A percentile compares a stretch with the other conserved stretches of the same genome.
These are phyloP conservation scores for Acanthisitta chloris DNA, from an alignment of 2,113 vertebrate genomes.

Conservation along the genomic window DNA sequence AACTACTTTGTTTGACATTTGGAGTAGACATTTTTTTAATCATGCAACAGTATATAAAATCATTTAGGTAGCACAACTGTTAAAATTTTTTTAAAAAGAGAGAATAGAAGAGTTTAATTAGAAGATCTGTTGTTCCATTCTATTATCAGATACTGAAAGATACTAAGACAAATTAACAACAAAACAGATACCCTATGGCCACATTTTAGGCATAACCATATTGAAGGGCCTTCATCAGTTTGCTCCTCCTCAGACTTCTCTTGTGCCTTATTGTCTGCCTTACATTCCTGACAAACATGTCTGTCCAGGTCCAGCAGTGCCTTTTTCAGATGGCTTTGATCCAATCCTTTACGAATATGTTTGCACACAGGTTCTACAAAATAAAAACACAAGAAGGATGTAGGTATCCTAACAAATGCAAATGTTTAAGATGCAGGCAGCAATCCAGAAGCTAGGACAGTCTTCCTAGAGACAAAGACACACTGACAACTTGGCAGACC, in stretches of 20 bases:
- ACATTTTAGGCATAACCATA: slow-evolving; percentile 96
- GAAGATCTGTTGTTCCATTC: not conserved
- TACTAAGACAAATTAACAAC: not conserved
- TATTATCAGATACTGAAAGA: not conserved
- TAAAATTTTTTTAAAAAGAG: not conserved
- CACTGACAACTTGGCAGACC: rapidly evolving
- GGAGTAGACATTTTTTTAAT: not conserved
- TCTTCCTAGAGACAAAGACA: not conserved
- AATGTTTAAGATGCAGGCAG: not conserved
- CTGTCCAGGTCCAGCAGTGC: slow-evolving; percentile 74
- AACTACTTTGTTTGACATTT: not conserved
- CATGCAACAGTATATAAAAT: not conserved
- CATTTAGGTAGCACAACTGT: not conserved
- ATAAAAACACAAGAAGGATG: not conserved
- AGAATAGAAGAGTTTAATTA: not conserved
- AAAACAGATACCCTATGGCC: slow-evolving; percentile 85
- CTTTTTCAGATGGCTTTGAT: slow-evolving; percentile 85
- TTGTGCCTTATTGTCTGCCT: slow-evolving; percentile 62
- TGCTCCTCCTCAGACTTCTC: slow-evolving; percentile 68
- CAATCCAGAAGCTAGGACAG: not conserved
- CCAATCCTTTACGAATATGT: slow-evolving; percentile 88
- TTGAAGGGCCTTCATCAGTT: slow-evolving; percentile 51
- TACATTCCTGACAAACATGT: slow-evolving; percentile 88
- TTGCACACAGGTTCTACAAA: slow-evolving; percentile 80
- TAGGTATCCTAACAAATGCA: not conserved